Percentiles rank a stretch among this genome's conserved stretches.
phyloP scores from a whole-genome alignment of 2,888 invertebrate genomes.

The Zonitis immaculata region DNA sequence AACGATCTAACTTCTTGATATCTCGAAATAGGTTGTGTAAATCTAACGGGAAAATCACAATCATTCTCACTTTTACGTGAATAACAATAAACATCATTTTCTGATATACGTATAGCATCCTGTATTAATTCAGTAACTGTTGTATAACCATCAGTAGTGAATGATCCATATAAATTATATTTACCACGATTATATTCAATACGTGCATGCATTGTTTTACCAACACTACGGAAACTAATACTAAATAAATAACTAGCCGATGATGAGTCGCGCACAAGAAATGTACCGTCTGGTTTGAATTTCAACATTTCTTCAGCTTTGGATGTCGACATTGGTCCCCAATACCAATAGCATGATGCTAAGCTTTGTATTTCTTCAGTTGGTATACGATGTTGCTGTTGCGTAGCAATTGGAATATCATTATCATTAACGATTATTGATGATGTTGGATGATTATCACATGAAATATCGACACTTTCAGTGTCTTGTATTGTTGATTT shows the following conservation, averaged over 20 bases:
- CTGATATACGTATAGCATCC: slow-evolving; percentile 67
- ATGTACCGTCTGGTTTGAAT: slow-evolving; percentile 69
- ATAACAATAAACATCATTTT: slow-evolving; percentile 67
- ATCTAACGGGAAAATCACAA: slow-evolving; percentile 67
- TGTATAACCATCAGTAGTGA: slow-evolving; percentile 51
- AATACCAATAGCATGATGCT: slow-evolving; percentile 68
- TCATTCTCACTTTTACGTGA: slow-evolving; percentile 62
- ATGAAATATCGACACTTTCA: background rate
- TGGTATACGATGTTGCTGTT: slow-evolving; percentile 15
- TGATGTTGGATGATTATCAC: background rate
- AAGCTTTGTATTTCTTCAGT: slow-evolving; percentile 41
- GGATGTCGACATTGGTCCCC: slow-evolving; percentile 70
- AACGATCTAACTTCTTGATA: slow-evolving; percentile 66
- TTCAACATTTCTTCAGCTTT: slow-evolving; percentile 67
- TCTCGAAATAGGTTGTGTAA: slow-evolving; percentile 70
- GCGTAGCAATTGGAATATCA: background rate
- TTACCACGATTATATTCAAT: slow-evolving; percentile 65
- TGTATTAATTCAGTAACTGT: slow-evolving; percentile 70
- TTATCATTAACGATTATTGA: background rate
- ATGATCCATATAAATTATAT: slow-evolving; percentile 47
- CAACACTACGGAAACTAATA: slow-evolving; percentile 66
- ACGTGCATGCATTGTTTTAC: slow-evolving; percentile 65
- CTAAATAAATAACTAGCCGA: slow-evolving; percentile 66
- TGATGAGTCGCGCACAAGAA: slow-evolving; percentile 73
- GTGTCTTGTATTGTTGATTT: slow-evolving; percentile 9